Conservation (phyloP, 2,113 vertebrate species). For the Stigmatopora nigra region DNA sequence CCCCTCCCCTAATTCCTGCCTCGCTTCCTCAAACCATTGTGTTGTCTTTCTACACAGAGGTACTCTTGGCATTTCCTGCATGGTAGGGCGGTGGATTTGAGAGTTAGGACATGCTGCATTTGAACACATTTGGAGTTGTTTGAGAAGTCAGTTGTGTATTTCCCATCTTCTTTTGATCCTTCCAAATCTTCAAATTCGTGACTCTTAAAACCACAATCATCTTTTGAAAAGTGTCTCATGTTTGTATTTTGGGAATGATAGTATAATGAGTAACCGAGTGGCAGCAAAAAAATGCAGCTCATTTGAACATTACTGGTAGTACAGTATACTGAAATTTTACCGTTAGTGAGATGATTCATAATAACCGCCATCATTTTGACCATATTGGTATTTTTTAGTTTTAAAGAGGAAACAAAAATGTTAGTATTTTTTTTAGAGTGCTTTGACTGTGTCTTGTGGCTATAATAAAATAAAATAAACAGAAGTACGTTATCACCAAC, state of each 20-base stretch:
- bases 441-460: no score
- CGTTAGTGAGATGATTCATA: background rate
- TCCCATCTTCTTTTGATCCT: background rate
- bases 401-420: no score
- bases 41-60: slow-evolving; percentile 4
- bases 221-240: slow-evolving; percentile 14
- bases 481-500: no score
- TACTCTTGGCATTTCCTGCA: slow-evolving; percentile 25
- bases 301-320: background rate
- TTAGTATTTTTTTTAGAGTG: no score
- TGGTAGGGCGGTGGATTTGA: background rate
- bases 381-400: no score
- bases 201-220: background rate
- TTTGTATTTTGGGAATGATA: slow-evolving; percentile 6
- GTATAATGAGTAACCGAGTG: background rate
- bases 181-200: background rate
- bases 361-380: no score
- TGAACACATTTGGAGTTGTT: background rate
- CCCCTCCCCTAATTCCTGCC: slow-evolving; percentile 23
- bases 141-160: slow-evolving; percentile 1
- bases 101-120: background rate
- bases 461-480: no score
- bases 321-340: background rate
- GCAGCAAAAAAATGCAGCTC: background rate
- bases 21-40: slow-evolving; percentile 36